phyloP scores from a whole-genome alignment of 1,140 invertebrate species.

The Tyrophagus putrescentiae region DNA sequence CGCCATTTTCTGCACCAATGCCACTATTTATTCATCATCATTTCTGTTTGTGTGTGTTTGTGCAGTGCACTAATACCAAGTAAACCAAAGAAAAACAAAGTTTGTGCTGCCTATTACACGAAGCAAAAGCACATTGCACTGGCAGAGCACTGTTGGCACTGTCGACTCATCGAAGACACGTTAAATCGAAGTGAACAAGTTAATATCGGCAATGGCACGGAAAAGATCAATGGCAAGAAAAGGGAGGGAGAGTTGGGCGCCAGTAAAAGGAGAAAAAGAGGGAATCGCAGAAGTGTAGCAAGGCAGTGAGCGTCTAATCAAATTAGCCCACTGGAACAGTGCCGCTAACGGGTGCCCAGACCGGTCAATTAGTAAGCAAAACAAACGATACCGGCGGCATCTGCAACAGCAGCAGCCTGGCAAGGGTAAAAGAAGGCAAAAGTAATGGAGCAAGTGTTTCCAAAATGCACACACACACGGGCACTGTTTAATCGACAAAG shows the following conservation, averaged over 20 bases:
- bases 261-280: not conserved
- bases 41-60: no score
- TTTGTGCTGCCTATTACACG: no score
- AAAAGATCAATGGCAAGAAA: slow-evolving; percentile 6
- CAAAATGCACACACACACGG: no score
- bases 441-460: not conserved
- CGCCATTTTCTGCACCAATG: no score
- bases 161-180: no score
- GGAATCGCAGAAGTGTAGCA: not conserved
- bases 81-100: slow-evolving; percentile 3
- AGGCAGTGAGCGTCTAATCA: not conserved
- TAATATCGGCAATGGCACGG: slow-evolving; percentile 7
- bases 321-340: not conserved
- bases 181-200: not conserved
- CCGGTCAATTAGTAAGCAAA: slow-evolving; percentile 5
- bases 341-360: not conserved
- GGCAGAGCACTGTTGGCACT: no score
- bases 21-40: no score
- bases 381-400: slow-evolving; percentile 13
- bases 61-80: not conserved
- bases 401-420: no score
- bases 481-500: no score
- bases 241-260: not conserved
- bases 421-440: no score
- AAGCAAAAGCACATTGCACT: no score